Conservation (phyloP, 1,140 invertebrate genomes). For the Prorops nasuta region DNA sequence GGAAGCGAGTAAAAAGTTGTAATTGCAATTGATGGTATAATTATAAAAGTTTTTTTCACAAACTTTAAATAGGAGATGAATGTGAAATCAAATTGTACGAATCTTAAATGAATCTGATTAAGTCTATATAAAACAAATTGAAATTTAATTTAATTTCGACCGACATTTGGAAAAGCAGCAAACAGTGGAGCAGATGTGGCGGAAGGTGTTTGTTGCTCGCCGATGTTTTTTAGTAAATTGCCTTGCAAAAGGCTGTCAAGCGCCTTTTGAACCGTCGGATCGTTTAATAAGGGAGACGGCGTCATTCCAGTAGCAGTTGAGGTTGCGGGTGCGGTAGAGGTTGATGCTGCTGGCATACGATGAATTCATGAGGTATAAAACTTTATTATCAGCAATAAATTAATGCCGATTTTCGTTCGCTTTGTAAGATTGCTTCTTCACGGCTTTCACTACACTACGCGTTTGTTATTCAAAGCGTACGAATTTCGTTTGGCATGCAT, state of each 20-base stretch:
- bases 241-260: constrained; percentile 71
- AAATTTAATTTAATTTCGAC: constrained; percentile 46
- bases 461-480: constrained; percentile 18
- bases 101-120: too few relatives aligned
- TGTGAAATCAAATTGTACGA: too few relatives aligned
- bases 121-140: too few relatives aligned
- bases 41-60: too few relatives aligned
- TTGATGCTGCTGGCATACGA: constrained; percentile 35
- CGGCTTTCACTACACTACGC: constrained; percentile 17
- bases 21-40: too few relatives aligned
- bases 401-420: constrained; percentile 22
- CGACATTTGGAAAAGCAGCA: constrained; percentile 52
- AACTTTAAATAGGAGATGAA: too few relatives aligned
- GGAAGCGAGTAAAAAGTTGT: too few relatives aligned
- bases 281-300: constrained; percentile 63
- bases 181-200: constrained; percentile 43
- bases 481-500: constrained; percentile 22
- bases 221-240: constrained; percentile 61
- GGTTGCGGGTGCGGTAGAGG: constrained; percentile 27
- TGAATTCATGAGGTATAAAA: constrained; percentile 18
- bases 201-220: constrained; percentile 38
- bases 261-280: constrained; percentile 73
- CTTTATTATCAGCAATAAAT: constrained; percentile 14
- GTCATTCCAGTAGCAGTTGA: constrained; percentile 38
- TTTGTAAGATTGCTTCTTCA: constrained; percentile 14